These are phyloP conservation scores for Myoxocephalus aenaeus DNA, from an alignment of 2,797 vertebrate genomes.

Conservation along the genomic window DNA sequence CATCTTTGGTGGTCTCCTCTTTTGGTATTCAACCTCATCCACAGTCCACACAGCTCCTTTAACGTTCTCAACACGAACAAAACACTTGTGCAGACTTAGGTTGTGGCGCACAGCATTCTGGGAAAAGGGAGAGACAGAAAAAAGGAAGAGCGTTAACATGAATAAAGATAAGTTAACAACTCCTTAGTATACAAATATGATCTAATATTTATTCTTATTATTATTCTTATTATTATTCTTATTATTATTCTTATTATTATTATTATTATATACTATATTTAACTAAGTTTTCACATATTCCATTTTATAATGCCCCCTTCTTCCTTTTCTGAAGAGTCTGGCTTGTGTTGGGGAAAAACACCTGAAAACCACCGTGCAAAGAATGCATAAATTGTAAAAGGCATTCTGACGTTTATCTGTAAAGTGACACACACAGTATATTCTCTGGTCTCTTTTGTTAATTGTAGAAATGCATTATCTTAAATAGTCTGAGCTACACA, in stretches of 20 bases:
- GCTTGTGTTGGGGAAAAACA: neutral
- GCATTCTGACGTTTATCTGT: neutral
- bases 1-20: constrained; percentile 99
- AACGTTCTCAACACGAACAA: constrained; percentile 98
- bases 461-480: constrained; percentile 1
- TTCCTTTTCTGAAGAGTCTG: neutral
- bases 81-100: constrained; percentile 99
- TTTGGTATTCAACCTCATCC: constrained; percentile 99
- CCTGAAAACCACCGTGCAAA: neutral
- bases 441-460: neutral
- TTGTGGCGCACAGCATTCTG: constrained; percentile 99
- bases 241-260: neutral
- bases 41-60: constrained; percentile 99
- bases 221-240: neutral
- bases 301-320: neutral
- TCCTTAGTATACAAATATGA: neutral
- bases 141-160: neutral
- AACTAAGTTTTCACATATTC: neutral
- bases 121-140: constrained; percentile 2
- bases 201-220: neutral
- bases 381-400: neutral
- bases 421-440: neutral
- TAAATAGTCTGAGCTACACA: neutral
- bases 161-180: neutral
- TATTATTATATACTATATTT: neutral